Evolutionary conservation across 2,113 vertebrate species (phyloP).

Genomic region (Cyanoderma ruficeps): DNA sequence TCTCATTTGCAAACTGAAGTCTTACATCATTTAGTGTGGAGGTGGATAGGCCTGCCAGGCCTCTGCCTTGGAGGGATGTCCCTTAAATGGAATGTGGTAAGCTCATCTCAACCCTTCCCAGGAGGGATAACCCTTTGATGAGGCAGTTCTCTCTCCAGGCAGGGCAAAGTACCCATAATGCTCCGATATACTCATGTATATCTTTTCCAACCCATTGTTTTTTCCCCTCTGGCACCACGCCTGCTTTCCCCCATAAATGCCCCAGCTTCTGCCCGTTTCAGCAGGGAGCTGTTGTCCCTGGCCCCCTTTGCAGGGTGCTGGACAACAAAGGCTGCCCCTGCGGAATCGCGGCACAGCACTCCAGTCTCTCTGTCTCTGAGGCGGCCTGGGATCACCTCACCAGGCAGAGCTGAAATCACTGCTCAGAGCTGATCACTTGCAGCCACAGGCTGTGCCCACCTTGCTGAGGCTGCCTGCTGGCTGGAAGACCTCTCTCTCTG

Average conservation of each 20-base stretch:
- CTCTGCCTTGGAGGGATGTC: not conserved
- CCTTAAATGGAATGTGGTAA: not conserved
- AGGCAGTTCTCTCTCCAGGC: not conserved
- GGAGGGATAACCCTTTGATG: not conserved
- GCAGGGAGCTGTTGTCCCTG: not conserved
- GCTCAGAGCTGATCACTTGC: not conserved
- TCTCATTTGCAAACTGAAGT: not conserved
- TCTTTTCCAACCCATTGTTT: not conserved
- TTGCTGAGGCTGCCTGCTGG: not conserved
- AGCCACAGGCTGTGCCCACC: not conserved
- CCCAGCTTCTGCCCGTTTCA: not conserved
- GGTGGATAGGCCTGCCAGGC: not conserved
- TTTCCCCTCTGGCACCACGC: not conserved
- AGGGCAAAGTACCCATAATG: not conserved
- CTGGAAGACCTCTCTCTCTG: not conserved
- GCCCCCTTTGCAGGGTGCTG: not conserved
- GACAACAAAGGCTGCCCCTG: not conserved
- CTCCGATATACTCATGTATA: not conserved
- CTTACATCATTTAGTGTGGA: not conserved
- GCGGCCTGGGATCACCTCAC: not conserved
- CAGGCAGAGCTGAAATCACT: not conserved
- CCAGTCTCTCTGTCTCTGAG: not conserved
- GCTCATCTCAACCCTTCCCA: not conserved
- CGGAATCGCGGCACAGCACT: not conserved
- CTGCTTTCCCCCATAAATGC: not conserved